Conservation (phyloP, 2,888 invertebrate genomes). For the Limnephilus marmoratus region DNA sequence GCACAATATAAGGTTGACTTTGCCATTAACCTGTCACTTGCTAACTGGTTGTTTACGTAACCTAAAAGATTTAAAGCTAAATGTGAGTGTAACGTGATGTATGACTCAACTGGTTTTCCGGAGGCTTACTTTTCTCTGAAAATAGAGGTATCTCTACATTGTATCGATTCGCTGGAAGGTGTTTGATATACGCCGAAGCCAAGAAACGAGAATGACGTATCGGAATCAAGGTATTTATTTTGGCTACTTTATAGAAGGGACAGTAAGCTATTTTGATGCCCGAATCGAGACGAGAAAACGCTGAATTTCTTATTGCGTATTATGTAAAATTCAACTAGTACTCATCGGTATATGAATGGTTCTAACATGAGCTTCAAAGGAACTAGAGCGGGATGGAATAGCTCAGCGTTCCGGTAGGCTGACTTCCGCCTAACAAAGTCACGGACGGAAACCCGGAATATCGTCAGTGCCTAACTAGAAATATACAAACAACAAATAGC, state of each 20-base stretch:
- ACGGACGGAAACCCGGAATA: conserved; percentile 56
- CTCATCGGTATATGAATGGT: not conserved
- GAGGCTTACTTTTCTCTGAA: not conserved
- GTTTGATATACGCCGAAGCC: not conserved
- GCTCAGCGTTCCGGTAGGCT: conserved; percentile 60
- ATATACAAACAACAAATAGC: conserved; percentile 27
- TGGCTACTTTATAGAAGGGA: not conserved
- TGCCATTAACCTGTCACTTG: not conserved
- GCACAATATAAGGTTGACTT: conserved; percentile 22
- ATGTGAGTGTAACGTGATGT: not conserved
- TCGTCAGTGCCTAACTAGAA: conserved; percentile 14
- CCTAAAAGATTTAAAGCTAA: not conserved
- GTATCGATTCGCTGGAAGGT: not conserved
- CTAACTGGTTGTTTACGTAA: not conserved
- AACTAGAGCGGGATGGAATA: conserved; percentile 64
- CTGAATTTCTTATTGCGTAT: not conserved
- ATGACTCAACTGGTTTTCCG: not conserved
- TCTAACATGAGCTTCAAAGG: conserved; percentile 43
- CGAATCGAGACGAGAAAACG: not conserved
- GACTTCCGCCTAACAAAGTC: conserved; percentile 57
- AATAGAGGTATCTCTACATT: not conserved
- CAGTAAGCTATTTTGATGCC: not conserved
- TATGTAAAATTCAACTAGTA: conserved; percentile 17
- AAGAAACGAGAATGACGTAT: not conserved
- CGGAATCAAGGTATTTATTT: not conserved